These are phyloP conservation scores for Brachionus angularis DNA, from an alignment of 1,140 invertebrate species.

Conservation along the genomic window DNA sequence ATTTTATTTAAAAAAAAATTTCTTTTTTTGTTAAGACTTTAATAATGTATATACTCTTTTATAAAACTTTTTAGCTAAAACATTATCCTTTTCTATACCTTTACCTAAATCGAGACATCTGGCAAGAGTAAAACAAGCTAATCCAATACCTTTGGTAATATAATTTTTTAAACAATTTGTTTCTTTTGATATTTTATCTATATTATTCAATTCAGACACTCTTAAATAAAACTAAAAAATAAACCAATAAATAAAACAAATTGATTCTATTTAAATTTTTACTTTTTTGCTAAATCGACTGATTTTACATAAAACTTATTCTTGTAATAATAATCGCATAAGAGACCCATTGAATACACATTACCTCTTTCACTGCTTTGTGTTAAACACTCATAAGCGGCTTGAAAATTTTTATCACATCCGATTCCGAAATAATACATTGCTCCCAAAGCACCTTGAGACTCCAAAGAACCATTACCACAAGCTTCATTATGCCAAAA, in stretches of 20 bases:
- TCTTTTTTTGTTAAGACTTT: not conserved
- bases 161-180: slow-evolving; percentile 53
- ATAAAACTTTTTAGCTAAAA: slow-evolving; percentile 51
- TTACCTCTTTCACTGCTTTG: slow-evolving; percentile 56
- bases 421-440: slow-evolving; percentile 58
- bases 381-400: slow-evolving; percentile 54
- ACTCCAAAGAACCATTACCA: slow-evolving; percentile 58
- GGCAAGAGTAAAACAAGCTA: slow-evolving; percentile 56
- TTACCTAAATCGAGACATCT: slow-evolving; percentile 52
- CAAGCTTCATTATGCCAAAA: slow-evolving; percentile 59
- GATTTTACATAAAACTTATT: slow-evolving; percentile 57
- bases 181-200: slow-evolving; percentile 50
- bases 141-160: slow-evolving; percentile 54
- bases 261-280: slow-evolving; percentile 36
- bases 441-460: slow-evolving; percentile 56
- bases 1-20: not conserved
- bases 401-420: slow-evolving; percentile 49
- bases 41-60: too few species aligned
- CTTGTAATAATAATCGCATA: slow-evolving; percentile 54
- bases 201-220: slow-evolving; percentile 50
- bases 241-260: not conserved
- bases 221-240: slow-evolving; percentile 46
- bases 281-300: slow-evolving; percentile 55
- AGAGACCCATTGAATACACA: slow-evolving; percentile 58
- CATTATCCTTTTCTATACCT: slow-evolving; percentile 49